A percentile compares a stretch with the other conserved stretches of the same genome.
Evolutionary conservation across 2,888 invertebrate genomes (phyloP).

Genomic region (Lasioglossum calceatum): DNA sequence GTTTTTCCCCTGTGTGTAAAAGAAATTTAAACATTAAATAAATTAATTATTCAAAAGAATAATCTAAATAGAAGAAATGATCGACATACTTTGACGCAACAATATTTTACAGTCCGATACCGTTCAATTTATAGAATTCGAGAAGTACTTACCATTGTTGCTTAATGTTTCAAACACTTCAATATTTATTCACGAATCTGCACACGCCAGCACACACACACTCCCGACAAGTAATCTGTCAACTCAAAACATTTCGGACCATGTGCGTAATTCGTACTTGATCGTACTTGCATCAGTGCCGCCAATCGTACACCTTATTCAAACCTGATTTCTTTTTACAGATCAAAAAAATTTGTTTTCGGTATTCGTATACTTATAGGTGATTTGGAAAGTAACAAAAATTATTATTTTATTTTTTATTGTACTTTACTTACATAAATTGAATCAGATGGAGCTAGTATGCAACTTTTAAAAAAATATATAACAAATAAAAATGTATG

Average conservation of each 20-base stretch:
- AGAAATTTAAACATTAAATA: background rate
- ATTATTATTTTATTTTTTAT: no score
- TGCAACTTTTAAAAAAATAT: no score
- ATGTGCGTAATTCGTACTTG: background rate
- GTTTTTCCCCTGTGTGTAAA: slow-evolving; percentile 88
- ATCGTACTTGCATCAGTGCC: background rate
- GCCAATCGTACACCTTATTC: background rate
- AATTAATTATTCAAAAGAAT: background rate
- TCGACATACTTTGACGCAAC: background rate
- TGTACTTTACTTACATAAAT: no score
- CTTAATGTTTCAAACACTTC: background rate
- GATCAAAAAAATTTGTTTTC: no score
- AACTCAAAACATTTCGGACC: slow-evolving; percentile 7
- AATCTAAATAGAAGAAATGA: slow-evolving; percentile 18
- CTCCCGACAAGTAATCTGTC: background rate
- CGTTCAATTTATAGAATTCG: background rate
- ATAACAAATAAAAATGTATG: no score
- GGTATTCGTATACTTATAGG: no score
- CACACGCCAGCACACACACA: no score
- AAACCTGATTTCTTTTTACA: background rate
- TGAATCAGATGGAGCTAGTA: no score
- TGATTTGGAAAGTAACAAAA: no score
- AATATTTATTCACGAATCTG: background rate
- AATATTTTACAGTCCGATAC: background rate
- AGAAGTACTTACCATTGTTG: slow-evolving; percentile 44